Conservation (phyloP, 2,113 vertebrate genomes). For the Haplochromis vanheusdeni region DNA sequence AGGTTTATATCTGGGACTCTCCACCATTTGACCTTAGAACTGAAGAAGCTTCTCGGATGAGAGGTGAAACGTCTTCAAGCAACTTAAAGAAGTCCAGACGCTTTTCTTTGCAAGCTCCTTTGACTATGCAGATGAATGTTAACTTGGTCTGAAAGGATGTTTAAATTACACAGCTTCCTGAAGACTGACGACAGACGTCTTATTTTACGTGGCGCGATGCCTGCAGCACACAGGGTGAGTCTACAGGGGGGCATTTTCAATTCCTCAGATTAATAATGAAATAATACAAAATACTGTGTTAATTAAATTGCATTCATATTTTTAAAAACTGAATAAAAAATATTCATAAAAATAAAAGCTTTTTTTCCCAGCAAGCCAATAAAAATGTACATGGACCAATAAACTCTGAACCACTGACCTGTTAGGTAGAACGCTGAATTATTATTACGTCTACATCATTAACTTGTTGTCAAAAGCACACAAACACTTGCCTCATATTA, state of each 20-base stretch:
- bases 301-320: not conserved
- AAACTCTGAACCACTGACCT: not conserved
- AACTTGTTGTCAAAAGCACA: not conserved
- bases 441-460: not conserved
- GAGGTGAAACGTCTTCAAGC: too few species aligned
- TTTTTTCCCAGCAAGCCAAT: accelerated
- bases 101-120: too few species aligned
- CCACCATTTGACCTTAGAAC: too few species aligned
- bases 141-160: not conserved
- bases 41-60: too few species aligned
- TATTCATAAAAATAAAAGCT: not conserved
- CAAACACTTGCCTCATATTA: not conserved
- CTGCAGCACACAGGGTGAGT: not conserved
- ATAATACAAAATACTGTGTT: not conserved
- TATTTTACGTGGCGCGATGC: not conserved
- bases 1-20: too few species aligned
- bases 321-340: accelerated
- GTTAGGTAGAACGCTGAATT: not conserved
- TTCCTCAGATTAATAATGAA: not conserved
- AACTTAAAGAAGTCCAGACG: too few species aligned
- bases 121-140: too few species aligned
- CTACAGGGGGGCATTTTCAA: not conserved
- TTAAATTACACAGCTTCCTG: not conserved
- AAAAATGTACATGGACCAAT: not conserved
- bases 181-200: not conserved